phyloP scores from a whole-genome alignment of 2,113 vertebrate species.

The Bufo bufo region DNA sequence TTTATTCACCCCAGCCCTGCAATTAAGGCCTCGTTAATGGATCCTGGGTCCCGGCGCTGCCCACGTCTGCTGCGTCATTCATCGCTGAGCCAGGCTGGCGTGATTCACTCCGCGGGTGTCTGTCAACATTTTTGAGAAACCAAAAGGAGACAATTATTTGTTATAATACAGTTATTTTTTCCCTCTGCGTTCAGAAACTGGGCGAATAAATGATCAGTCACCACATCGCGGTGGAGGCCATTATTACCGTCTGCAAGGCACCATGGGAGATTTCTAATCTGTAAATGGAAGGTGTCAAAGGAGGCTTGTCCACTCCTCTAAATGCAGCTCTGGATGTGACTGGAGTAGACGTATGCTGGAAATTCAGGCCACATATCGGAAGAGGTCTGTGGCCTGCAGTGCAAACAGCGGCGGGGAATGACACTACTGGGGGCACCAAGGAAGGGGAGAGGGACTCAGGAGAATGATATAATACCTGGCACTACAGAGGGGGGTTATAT shows the following conservation, averaged over 20 bases:
- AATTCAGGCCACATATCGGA: too few relatives aligned
- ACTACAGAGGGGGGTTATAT: too few relatives aligned
- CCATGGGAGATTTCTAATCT: background rate
- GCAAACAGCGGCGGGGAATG: too few relatives aligned
- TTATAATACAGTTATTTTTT: background rate
- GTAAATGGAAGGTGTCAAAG: too few relatives aligned
- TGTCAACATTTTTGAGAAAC: constrained; percentile 3
- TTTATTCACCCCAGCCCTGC: constrained; percentile 26
- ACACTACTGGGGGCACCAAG: too few relatives aligned
- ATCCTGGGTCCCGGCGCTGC: background rate
- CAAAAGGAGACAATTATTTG: constrained; percentile 7
- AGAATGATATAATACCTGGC: too few relatives aligned
- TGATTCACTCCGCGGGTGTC: background rate
- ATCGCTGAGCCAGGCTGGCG: background rate
- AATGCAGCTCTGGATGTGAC: background rate
- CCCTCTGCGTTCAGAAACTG: too few relatives aligned
- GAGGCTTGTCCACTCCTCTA: too few relatives aligned
- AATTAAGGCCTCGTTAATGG: constrained; percentile 40
- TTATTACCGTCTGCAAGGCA: background rate
- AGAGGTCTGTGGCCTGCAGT: too few relatives aligned
- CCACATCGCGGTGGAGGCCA: background rate
- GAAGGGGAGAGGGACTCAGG: too few relatives aligned
- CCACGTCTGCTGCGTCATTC: constrained; percentile 42
- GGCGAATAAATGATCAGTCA: background rate
- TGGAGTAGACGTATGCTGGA: background rate